Conservation (phyloP, 2,113 vertebrate genomes). For the Mormyrus iriodes region DNA sequence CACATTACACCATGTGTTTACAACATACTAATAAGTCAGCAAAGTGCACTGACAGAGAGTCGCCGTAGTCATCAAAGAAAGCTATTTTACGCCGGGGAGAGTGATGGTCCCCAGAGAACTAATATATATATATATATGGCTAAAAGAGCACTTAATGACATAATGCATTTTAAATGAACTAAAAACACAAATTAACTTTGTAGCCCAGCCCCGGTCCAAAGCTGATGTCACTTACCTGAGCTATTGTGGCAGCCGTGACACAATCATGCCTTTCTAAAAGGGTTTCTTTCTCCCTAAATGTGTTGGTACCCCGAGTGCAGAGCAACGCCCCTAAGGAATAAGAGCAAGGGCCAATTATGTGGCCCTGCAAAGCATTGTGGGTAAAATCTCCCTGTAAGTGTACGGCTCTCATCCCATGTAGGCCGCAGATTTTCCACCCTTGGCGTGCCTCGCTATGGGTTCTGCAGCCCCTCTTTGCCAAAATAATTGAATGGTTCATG, state of each 20-base stretch:
- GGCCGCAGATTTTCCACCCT: background rate
- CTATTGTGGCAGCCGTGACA: background rate
- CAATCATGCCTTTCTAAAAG: background rate
- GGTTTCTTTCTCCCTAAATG: background rate
- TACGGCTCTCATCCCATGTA: background rate
- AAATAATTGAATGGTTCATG: background rate
- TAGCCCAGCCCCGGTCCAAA: background rate
- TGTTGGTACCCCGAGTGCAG: background rate
- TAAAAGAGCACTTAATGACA: constrained; percentile 2
- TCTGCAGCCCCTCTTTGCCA: background rate
- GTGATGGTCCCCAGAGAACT: background rate
- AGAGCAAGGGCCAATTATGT: background rate
- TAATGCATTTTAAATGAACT: background rate
- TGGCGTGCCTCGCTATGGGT: background rate
- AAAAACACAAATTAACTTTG: background rate
- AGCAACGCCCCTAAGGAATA: background rate
- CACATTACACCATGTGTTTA: constrained; percentile 12
- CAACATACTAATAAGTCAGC: constrained; percentile 10
- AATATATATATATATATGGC: background rate
- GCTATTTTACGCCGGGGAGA: background rate
- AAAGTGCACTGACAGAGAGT: background rate
- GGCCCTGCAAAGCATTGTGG: background rate
- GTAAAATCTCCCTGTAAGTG: background rate
- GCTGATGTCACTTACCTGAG: background rate
- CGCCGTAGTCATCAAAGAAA: background rate